These are phyloP conservation scores for Agrochola lychnidis DNA, from an alignment of 2,888 invertebrate species.

Conservation along the genomic window DNA sequence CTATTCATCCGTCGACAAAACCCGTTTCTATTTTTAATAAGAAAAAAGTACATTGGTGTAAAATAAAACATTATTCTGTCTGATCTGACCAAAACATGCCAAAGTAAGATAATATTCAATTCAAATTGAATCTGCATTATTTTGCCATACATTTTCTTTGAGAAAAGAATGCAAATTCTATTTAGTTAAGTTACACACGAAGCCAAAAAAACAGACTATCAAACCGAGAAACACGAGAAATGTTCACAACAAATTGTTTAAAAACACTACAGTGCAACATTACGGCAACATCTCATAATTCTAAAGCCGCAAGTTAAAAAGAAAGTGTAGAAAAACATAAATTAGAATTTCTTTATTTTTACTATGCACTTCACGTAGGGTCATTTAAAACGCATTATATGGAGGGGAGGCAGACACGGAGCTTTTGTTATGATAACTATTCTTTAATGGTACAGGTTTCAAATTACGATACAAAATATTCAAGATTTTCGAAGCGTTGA, in stretches of 20 bases:
- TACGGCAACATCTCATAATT: slow-evolving; percentile 6
- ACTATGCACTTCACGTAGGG: slow-evolving; percentile 63
- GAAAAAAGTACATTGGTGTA: too few species aligned
- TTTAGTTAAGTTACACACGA: not conserved
- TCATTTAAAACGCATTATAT: slow-evolving; percentile 79
- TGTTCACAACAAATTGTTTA: slow-evolving; percentile 4
- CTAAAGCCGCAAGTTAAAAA: slow-evolving; percentile 29
- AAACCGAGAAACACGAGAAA: not conserved
- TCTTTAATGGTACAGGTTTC: slow-evolving; percentile 55
- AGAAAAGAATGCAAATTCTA: not conserved
- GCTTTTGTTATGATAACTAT: slow-evolving; percentile 69
- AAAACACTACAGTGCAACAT: slow-evolving; percentile 35
- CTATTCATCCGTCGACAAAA: too few species aligned
- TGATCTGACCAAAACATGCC: too few species aligned
- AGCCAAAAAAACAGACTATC: not conserved
- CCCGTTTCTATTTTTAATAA: too few species aligned
- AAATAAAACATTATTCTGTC: not conserved
- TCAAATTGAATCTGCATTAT: not conserved
- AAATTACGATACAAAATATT: slow-evolving; percentile 44
- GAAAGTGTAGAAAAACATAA: slow-evolving; percentile 49
- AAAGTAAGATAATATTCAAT: not conserved
- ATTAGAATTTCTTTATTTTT: slow-evolving; percentile 59
- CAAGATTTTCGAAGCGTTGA: slow-evolving; percentile 18
- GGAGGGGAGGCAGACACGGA: slow-evolving; percentile 47
- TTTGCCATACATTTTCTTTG: not conserved